Conservation (phyloP, 2,113 vertebrate species). For the Pluvianellus socialis region DNA sequence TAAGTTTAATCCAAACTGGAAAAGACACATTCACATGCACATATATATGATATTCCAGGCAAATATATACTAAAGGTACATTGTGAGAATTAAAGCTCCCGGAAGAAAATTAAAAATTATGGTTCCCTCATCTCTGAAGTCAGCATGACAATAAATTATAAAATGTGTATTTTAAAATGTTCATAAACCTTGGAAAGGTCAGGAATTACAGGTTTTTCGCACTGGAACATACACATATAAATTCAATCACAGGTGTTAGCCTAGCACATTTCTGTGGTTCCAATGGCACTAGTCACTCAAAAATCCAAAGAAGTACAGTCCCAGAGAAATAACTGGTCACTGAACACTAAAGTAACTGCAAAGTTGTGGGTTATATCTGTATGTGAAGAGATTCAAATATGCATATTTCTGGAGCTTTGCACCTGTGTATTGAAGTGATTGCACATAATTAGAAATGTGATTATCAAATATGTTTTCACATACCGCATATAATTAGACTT, state of each 20-base stretch:
- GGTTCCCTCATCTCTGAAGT: conserved; percentile 2
- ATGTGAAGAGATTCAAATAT: neutral
- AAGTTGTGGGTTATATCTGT: neutral
- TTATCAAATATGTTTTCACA: conserved; percentile 66
- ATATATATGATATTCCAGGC: conserved; percentile 4
- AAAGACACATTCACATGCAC: neutral
- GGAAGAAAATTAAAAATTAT: conserved; percentile 60
- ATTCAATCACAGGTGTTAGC: neutral
- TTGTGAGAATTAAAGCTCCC: conserved; percentile 43
- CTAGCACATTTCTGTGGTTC: neutral
- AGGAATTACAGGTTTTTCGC: neutral
- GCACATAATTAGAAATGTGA: conserved; percentile 56
- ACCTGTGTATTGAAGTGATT: conserved; percentile 68
- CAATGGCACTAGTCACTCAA: neutral
- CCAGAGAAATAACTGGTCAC: neutral
- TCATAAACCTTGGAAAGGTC: neutral
- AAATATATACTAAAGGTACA: conserved; percentile 18
- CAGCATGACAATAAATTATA: neutral
- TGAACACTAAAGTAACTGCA: neutral
- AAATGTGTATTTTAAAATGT: neutral
- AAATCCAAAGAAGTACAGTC: neutral
- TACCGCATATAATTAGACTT: conserved; percentile 54
- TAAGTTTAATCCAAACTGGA: conserved; percentile 61
- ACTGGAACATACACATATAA: neutral
- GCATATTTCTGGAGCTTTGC: conserved; percentile 39